Base-by-base conservation (phyloP, 2,888 invertebrate species). In the Drosophila ezoana region DNA sequence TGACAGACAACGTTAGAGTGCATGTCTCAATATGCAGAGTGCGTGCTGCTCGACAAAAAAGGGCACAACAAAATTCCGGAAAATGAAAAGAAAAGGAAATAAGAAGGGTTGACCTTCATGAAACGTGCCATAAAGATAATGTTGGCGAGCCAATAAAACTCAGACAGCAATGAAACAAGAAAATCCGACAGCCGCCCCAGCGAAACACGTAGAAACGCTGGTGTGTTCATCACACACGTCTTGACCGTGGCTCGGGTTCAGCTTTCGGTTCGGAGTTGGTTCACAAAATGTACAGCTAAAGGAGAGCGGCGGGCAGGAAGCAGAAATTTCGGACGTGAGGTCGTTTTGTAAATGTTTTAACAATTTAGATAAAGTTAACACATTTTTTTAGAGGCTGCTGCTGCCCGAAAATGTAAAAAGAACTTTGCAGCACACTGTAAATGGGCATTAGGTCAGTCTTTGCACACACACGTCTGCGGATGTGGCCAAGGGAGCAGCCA, bases 291-390 rank as follows among this genome's bases (percentile, higher is more conserved):
- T 45, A 33, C 13, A 37, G 51, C 33, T 18, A 32, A 45, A 5
- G 13, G 23, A 37, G 28, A 23, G 9, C 48, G 41, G 41, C 45
- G 57, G 40, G 23, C 66, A 67, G 78, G 52, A 68, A 61, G 57
- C 45, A 54, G 59, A 47, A 69, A 73, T 72, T 76, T 67, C 44
- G 72, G 72, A 80, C 90, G 90, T 90, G 90, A 90, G 90, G 90
- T 90, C 88, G 89, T 90, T 90, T 81, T 79, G 79, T 79, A 87
- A 90, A 90, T 90, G 88, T 79, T 89, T 81, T 89, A 89, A 81
- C 90, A 90, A 90, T 90, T 90, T 90, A 90, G 90, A 89, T 90
- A 89, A 90, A 90, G 82, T 90, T 90, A 89, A 90, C 90, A 90
- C 90, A 90, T 88, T 89, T 84, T 80, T 71, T 72, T 77, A 45